Evolutionary conservation across 2,797 vertebrate genomes (phyloP).

Genomic region (Orestias chungarensis): DNA sequence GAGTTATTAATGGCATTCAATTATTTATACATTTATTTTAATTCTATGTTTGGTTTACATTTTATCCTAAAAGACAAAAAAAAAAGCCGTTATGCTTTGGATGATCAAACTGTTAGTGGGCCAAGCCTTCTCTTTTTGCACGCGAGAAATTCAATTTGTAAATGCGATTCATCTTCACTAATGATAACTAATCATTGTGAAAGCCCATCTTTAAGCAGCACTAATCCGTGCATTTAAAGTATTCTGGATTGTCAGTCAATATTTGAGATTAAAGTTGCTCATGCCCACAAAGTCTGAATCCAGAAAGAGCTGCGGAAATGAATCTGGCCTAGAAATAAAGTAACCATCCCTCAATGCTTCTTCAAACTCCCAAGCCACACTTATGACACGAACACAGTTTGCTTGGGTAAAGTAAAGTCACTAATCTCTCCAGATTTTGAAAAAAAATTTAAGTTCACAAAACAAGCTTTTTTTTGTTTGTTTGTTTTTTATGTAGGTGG

Average conservation of each 20-base stretch:
- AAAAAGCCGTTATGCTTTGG: neutral
- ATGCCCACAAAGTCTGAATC: neutral
- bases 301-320: slow-evolving; percentile 13
- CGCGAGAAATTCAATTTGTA: neutral
- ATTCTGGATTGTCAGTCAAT: neutral
- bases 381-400: neutral
- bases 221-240: slow-evolving; percentile 17
- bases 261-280: neutral
- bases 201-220: slow-evolving; percentile 4
- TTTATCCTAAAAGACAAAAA: neutral
- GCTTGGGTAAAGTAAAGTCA: neutral
- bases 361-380: neutral
- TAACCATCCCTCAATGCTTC: neutral
- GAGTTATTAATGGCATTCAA: neutral
- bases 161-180: slow-evolving; percentile 2
- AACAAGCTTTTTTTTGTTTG: neutral
- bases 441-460: neutral
- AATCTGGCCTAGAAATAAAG: neutral
- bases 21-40: neutral
- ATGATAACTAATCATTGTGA: neutral
- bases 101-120: neutral
- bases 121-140: neutral
- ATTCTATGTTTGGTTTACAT: neutral
- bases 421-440: neutral
- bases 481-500: neutral